Evolutionary conservation across 2,113 vertebrate species (phyloP), one percentile per base, ranked within the genome.

Genomic region (Sylvia atricapilla): DNA sequence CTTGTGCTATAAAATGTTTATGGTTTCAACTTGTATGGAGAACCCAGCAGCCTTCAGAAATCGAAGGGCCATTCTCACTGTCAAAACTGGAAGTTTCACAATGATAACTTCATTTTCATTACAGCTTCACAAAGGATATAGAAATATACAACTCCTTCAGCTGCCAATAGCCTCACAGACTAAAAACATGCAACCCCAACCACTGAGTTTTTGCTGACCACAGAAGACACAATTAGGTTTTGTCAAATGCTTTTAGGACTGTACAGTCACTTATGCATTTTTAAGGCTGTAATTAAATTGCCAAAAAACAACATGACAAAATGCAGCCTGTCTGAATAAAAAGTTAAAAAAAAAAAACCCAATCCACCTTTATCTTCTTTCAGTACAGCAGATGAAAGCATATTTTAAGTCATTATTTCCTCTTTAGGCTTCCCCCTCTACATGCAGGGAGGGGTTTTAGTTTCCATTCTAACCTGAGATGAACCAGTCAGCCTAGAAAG

Each of bases 11-110:
- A 58, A 89, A 74, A 93, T 18, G 47, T 93, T 96, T 85, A 95
- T 53, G 13, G 78, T 47, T 96, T 96, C 63, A 56, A 80, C 78
- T 91, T 84, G 87, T 28, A 89, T 24, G 52, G 93, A 85, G 84
- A 95, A 93, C 11, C 37, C n/a, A 95, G 76, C 56, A 93, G 81
- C n/a, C 43, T 96, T 94, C 59, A 33, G 82, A 94, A 76, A 96
- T 78, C 22, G 15, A 91, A 77, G 27, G 92, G 55, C 67, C 91
- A 39, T 87, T 97, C 89, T 81, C 69, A 86, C 43, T 87, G 63
- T 84, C 79, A 97, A 84, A 96, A 85, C 69, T 31, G 19, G 62
- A 94, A 94, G 50, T 59, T 95, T 92, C 93, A 87, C 33, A 76
- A 78, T 23, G 20, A 91, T 9, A 89, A 69, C 88, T 96, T 95